Evolutionary conservation across 2,888 invertebrate genomes (phyloP).

Genomic region (Apamea anceps): DNA sequence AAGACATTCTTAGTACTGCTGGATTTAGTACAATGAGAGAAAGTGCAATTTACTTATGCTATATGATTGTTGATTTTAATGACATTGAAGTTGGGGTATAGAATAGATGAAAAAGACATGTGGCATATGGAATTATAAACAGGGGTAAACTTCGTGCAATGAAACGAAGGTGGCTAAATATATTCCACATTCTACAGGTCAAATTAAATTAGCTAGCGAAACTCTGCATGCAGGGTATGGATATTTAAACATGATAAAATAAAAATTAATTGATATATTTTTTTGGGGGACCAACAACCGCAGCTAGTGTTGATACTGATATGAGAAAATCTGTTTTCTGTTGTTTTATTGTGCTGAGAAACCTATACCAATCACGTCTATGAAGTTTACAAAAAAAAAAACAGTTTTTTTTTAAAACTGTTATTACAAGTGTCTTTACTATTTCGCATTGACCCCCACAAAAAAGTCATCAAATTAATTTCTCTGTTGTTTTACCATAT

Average conservation of each 20-base stretch:
- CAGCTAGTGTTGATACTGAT: no score
- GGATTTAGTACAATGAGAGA: constrained; percentile 71
- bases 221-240: neutral
- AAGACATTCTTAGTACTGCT: constrained; percentile 62
- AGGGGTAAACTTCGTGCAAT: constrained; percentile 27
- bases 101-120: neutral
- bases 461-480: no score
- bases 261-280: neutral
- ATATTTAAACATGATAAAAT: neutral
- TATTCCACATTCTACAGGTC: constrained; percentile 13
- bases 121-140: constrained; percentile 2
- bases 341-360: no score
- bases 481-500: no score
- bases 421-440: no score
- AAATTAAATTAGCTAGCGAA: neutral
- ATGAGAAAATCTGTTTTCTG: no score
- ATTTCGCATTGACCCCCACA: no score
- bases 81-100: constrained; percentile 25
- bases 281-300: no score
- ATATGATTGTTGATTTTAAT: constrained; percentile 51
- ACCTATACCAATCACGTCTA: no score
- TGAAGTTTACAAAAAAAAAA: no score
- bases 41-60: constrained; percentile 74
- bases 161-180: constrained; percentile 15
- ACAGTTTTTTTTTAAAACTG: no score